Evolutionary conservation across 2,888 invertebrate species (phyloP), one percentile per base, ranked within the genome.

Genomic region (Trichopoda pennipes): DNA sequence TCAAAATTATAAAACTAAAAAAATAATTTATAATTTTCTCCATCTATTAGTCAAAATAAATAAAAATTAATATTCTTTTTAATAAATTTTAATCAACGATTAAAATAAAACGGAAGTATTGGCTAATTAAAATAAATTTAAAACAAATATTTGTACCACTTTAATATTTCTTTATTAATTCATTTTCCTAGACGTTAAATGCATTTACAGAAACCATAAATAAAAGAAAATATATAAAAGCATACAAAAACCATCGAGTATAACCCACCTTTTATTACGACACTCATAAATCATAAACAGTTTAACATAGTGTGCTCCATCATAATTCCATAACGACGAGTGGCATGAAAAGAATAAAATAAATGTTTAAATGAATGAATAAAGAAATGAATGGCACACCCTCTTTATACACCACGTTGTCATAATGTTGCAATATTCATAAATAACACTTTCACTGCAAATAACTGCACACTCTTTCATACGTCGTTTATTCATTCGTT

Each of bases 251-350:
- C 47, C 47, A 64, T 28, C 60, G 32, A 51, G 12, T 79, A n/a
- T n/a, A 68, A 75, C 75, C 82, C 72, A 82, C 82, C 82, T 82
- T 70, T 77, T 56, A 75, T 79, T 82, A 70, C 66, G 81, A 69
- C 81, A 68, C 75, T 79, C 82, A 82, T 82, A 82, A 82, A 82
- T 82, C 82, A 82, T 82, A 76, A 82, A 72, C 82, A 79, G 75
- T 75, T 82, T 82, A 79, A 82, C 73, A 79, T 75, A 58, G 66
- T 70, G 75, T 72, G 42, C 60, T 72, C 21, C 78, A 53, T 53
- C 69, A 75, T 63, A 64, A 60, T 79, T 23, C 38, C 55, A 61
- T 32, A 63, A 79, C 47, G 60, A 68, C 66, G 66, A 38, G 44
- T 38, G 47, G 60, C 7, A 80, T 53, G 38, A 32, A 68, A 55